Evolutionary conservation across 2,113 vertebrate species (phyloP).

Genomic region (Ochotona princeps): DNA sequence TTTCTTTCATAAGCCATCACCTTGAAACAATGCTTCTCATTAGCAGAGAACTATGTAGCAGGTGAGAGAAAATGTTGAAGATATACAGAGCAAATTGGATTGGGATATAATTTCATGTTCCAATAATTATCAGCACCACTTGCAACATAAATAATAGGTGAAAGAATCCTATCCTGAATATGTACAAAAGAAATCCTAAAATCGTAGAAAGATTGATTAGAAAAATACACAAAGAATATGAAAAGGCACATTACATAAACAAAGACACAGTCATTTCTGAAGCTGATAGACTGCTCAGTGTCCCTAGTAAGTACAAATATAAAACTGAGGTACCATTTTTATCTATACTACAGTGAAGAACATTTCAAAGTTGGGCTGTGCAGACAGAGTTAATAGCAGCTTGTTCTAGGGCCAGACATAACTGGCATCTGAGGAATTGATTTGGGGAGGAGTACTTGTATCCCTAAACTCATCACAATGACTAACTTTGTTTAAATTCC

Average conservation of each 20-base stretch:
- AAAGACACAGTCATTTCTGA: neutral
- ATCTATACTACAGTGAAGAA: neutral
- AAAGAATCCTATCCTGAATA: slow-evolving; percentile 7
- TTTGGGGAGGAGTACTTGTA: neutral
- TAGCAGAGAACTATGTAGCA: neutral
- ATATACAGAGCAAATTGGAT: neutral
- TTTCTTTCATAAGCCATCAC: neutral
- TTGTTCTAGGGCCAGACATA: neutral
- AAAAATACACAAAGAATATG: neutral
- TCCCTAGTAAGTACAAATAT: neutral
- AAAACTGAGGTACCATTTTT: neutral
- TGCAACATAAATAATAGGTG: neutral
- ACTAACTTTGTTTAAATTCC: neutral
- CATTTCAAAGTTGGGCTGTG: neutral
- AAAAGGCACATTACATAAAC: neutral
- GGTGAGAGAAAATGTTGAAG: neutral
- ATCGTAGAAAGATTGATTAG: neutral
- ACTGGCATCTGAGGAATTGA: neutral
- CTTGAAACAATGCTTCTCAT: neutral
- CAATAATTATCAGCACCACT: neutral
- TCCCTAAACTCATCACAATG: neutral
- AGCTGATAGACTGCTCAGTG: neutral
- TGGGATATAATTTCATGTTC: neutral
- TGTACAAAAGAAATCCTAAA: neutral
- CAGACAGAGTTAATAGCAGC: neutral